Conservation (phyloP, 2,113 vertebrate species). For the Hydropotes inermis region DNA sequence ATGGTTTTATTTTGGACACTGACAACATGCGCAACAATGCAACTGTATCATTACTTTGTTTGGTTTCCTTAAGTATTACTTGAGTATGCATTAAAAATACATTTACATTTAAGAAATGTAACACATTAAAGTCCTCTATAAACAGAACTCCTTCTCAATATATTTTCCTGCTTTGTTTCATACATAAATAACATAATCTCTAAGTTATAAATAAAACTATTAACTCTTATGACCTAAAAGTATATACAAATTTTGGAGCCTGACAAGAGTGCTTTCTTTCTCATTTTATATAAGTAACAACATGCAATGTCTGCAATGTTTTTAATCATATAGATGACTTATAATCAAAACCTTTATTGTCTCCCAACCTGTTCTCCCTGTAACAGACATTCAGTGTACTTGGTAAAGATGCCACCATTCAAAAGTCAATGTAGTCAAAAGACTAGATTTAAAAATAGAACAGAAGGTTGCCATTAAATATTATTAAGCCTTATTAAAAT, state of each 20-base stretch:
- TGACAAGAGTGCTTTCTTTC: not conserved
- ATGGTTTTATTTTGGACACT: constrained; percentile 61
- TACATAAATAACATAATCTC: constrained; percentile 65
- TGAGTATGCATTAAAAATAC: constrained; percentile 65
- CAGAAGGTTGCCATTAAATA: constrained; percentile 2
- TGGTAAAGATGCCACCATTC: not conserved
- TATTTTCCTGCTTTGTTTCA: constrained; percentile 54
- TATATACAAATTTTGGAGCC: constrained; percentile 25
- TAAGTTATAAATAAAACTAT: constrained; percentile 59
- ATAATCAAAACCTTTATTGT: not conserved
- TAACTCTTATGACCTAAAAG: constrained; percentile 20
- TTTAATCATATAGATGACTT: not conserved
- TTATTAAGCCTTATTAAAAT: constrained; percentile 17
- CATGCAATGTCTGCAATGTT: not conserved
- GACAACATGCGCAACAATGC: not conserved
- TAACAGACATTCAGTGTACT: not conserved
- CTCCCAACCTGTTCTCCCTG: not conserved
- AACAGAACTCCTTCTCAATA: constrained; percentile 39
- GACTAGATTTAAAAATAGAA: not conserved
- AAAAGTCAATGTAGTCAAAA: not conserved
- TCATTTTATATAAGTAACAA: constrained; percentile 15
- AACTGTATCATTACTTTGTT: constrained; percentile 29
- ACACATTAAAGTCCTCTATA: not conserved
- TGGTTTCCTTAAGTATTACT: constrained; percentile 46
- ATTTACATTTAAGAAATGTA: constrained; percentile 62